A percentile compares a stretch with the other conserved stretches of the same genome.
Conservation (phyloP, 2,888 invertebrate genomes). For the Acanthococcus lagerstroemiae region DNA sequence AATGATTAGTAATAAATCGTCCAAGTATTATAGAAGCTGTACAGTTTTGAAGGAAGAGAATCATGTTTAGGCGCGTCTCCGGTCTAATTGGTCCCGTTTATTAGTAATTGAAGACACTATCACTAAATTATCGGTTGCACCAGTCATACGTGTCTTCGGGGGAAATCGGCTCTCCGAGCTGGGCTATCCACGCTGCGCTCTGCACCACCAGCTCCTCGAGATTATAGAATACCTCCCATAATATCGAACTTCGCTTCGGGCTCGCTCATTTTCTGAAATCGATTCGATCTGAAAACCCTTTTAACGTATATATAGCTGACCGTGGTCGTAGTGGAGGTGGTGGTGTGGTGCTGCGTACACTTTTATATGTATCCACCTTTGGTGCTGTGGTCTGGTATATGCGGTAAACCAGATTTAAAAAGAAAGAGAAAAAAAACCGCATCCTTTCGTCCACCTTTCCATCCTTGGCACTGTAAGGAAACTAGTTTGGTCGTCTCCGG, state of each 20-base stretch:
- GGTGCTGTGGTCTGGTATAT: too few species aligned
- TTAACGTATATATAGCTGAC: background rate
- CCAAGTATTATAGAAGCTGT: slow-evolving; percentile 22
- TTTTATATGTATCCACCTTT: too few species aligned
- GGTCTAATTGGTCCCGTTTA: slow-evolving; percentile 26
- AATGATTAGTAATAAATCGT: slow-evolving; percentile 24
- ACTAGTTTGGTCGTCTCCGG: background rate
- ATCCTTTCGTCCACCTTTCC: background rate
- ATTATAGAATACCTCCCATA: slow-evolving; percentile 20
- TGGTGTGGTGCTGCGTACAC: too few species aligned
- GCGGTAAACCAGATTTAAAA: background rate
- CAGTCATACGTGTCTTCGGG: slow-evolving; percentile 26
- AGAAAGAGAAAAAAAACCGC: too few species aligned
- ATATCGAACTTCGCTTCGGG: slow-evolving; percentile 20
- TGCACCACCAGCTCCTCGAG: slow-evolving; percentile 4
- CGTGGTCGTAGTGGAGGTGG: background rate
- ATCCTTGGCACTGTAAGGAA: background rate
- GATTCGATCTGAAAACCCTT: slow-evolving; percentile 15
- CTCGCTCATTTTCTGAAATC: slow-evolving; percentile 24
- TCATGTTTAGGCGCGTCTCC: slow-evolving; percentile 24
- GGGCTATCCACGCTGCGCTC: background rate
- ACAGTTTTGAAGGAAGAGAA: slow-evolving; percentile 18
- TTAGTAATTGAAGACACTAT: slow-evolving; percentile 24
- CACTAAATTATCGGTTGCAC: slow-evolving; percentile 27
- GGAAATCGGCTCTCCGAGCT: slow-evolving; percentile 10